Conservation (phyloP, 2,888 invertebrate species). For the Lissocephala sabroskyi region DNA sequence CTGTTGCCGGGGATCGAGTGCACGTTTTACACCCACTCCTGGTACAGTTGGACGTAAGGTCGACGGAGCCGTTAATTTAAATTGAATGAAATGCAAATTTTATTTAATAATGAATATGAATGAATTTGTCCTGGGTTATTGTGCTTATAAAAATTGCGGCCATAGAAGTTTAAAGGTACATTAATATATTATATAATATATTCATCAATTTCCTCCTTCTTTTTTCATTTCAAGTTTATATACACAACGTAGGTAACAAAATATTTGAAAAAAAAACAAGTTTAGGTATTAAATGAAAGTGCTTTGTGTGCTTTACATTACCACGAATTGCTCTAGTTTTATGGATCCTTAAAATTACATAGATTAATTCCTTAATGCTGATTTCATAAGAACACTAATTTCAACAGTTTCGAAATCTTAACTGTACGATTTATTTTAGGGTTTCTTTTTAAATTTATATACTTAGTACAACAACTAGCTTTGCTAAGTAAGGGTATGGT, state of each 20-base stretch:
- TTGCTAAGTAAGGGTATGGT: too few species aligned
- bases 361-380: constrained; percentile 66
- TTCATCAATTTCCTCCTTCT: too few species aligned
- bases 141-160: constrained; percentile 17
- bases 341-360: constrained; percentile 51
- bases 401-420: too few species aligned
- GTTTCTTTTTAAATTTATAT: constrained; percentile 27
- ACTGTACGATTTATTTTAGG: too few species aligned
- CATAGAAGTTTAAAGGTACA: too few species aligned
- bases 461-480: constrained; percentile 70
- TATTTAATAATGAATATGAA: neutral
- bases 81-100: constrained; percentile 10
- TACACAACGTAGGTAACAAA: too few species aligned
- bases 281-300: neutral
- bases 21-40: constrained; percentile 10
- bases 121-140: constrained; percentile 17
- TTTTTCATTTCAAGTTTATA: too few species aligned
- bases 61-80: constrained; percentile 9
- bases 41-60: constrained; percentile 1
- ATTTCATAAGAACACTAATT: constrained; percentile 63
- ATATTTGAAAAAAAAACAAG: neutral
- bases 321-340: constrained; percentile 26
- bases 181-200: too few species aligned
- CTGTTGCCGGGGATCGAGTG: too few species aligned
- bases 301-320: neutral